Evolutionary conservation across 2,888 invertebrate genomes (phyloP).

Genomic region (Mamestra brassicae): DNA sequence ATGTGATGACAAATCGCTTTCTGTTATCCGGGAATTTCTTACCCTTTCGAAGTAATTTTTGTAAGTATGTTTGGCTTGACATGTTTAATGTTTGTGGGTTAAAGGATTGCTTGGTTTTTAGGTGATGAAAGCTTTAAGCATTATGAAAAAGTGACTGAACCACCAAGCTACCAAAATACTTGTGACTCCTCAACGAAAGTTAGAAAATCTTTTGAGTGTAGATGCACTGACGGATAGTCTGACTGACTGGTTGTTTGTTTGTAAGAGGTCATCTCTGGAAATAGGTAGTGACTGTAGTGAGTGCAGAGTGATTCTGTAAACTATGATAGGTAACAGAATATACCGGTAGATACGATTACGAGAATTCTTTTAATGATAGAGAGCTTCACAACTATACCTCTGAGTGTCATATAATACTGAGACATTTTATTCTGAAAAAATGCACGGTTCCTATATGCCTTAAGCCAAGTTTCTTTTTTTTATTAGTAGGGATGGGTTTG

Average conservation of each 20-base stretch:
- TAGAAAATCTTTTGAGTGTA: background rate
- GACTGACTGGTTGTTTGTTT: too few species aligned
- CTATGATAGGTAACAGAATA: too few species aligned
- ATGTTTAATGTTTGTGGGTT: slow-evolving; percentile 22
- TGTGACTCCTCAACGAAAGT: background rate
- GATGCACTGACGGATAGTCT: background rate
- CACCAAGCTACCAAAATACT: background rate
- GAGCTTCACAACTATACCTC: too few species aligned
- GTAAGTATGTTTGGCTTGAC: slow-evolving; percentile 45
- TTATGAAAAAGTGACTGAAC: background rate
- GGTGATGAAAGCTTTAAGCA: background rate
- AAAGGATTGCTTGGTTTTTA: slow-evolving; percentile 16
- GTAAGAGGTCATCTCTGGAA: background rate
- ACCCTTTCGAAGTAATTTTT: slow-evolving; percentile 46
- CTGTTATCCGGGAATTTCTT: slow-evolving; percentile 45
- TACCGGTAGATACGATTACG: too few species aligned
- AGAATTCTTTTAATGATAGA: too few species aligned
- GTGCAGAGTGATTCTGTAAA: too few species aligned
- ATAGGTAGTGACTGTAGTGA: too few species aligned
- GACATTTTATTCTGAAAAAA: background rate
- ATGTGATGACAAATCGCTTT: slow-evolving; percentile 57
- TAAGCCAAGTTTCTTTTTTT: background rate
- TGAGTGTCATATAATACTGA: too few species aligned
- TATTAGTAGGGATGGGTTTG: too few species aligned
- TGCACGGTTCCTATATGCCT: background rate